These are phyloP conservation scores for Euura lappo DNA, from an alignment of 1,140 invertebrate genomes.

Conservation along the genomic window DNA sequence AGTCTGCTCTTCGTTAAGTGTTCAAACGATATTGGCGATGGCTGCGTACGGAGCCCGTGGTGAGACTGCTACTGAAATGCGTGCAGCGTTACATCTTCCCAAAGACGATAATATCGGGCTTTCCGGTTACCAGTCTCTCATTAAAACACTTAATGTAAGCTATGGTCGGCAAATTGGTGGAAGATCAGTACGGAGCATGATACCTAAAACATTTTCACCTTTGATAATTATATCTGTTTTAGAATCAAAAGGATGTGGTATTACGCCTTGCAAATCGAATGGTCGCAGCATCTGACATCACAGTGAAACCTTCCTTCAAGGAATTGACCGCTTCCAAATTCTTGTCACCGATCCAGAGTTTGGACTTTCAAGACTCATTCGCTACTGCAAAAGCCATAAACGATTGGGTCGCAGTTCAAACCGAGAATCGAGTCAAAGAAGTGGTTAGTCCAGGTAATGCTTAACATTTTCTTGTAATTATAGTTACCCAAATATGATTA, in stretches of 20 bases:
- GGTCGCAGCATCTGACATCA: constrained; percentile 62
- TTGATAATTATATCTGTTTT: constrained; percentile 19
- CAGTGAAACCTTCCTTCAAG: constrained; percentile 59
- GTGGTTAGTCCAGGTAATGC: constrained; percentile 56
- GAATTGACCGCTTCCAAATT: constrained; percentile 41
- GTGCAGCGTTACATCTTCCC: constrained; percentile 51
- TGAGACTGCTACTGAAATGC: constrained; percentile 62
- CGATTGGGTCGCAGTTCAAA: constrained; percentile 61
- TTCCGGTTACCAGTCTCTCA: constrained; percentile 29
- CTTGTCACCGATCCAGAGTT: constrained; percentile 37
- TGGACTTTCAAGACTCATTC: constrained; percentile 49
- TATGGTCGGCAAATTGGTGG: constrained; percentile 23
- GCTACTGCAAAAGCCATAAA: constrained; percentile 60
- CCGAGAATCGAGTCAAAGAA: constrained; percentile 63
- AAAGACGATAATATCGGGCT: constrained; percentile 34
- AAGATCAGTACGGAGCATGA: too few relatives aligned
- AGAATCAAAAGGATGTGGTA: constrained; percentile 52
- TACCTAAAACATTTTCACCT: too few relatives aligned
- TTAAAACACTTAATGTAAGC: constrained; percentile 37
- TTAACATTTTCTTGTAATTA: too few relatives aligned
- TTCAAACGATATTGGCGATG: constrained; percentile 64
- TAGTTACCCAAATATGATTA: too few relatives aligned
- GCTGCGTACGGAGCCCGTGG: constrained; percentile 63
- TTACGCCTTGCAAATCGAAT: constrained; percentile 70
- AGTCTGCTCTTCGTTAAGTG: constrained; percentile 66